Conservation (phyloP, 1,140 invertebrate species). For the Drosophila subpulchrella region DNA sequence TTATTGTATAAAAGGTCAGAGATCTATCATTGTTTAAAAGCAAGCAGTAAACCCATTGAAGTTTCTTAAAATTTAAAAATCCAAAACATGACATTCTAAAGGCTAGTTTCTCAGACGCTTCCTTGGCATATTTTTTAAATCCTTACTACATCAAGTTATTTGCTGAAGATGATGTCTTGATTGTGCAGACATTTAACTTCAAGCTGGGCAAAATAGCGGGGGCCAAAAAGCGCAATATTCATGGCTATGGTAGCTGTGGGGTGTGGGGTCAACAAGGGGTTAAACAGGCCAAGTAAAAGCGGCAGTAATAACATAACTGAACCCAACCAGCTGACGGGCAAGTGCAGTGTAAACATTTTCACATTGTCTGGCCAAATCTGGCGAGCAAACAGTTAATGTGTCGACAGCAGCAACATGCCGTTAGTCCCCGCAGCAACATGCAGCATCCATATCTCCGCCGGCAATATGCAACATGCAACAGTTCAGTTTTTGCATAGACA, state of each 20-base stretch:
- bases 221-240: slow-evolving; percentile 43
- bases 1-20: too few relatives aligned
- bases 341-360: slow-evolving; percentile 65
- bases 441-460: too few relatives aligned
- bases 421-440: not conserved
- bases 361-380: slow-evolving; percentile 46
- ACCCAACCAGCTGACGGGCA: slow-evolving; percentile 21
- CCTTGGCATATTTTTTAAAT: too few relatives aligned
- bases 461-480: slow-evolving; percentile 6
- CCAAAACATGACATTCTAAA: too few relatives aligned
- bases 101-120: too few relatives aligned
- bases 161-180: slow-evolving; percentile 51
- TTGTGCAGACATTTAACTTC: slow-evolving; percentile 25
- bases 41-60: too few relatives aligned
- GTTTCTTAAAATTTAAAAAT: too few relatives aligned
- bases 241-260: slow-evolving; percentile 2
- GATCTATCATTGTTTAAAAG: too few relatives aligned
- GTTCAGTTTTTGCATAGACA: slow-evolving; percentile 12
- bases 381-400: slow-evolving; percentile 48
- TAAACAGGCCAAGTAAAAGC: not conserved
- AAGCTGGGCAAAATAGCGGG: not conserved
- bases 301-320: slow-evolving; percentile 28
- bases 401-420: slow-evolving; percentile 8
- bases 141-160: slow-evolving; percentile 35
- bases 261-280: slow-evolving; percentile 4